These are phyloP conservation scores for Bombus soroeensis DNA, from an alignment of 1,140 invertebrate genomes.

Conservation along the genomic window DNA sequence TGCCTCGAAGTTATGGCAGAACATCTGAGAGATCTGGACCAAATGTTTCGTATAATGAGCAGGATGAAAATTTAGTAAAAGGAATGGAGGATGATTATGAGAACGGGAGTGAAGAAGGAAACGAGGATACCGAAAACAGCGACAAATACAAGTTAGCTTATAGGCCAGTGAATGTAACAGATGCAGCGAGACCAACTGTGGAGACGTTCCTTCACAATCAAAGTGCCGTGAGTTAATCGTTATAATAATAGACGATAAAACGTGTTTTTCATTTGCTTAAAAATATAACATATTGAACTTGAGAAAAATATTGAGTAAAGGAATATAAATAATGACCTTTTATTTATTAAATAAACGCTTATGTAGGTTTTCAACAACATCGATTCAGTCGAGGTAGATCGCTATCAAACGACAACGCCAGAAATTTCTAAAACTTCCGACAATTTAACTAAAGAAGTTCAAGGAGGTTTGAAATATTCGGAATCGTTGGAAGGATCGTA, in stretches of 20 bases:
- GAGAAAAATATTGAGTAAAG: not conserved
- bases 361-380: not conserved
- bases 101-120: not conserved
- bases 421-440: constrained; percentile 16
- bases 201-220: constrained; percentile 6
- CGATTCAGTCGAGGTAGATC: not conserved
- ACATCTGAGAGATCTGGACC: not conserved
- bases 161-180: not conserved
- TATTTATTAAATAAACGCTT: not conserved
- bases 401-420: not conserved
- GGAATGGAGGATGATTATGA: constrained; percentile 22
- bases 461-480: not conserved
- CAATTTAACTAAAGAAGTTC: not conserved
- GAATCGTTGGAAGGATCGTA: constrained; percentile 35
- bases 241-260: not conserved
- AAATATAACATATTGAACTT: no score
- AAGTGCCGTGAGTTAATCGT: constrained; percentile 9
- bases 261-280: no score
- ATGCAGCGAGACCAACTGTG: not conserved
- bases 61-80: not conserved
- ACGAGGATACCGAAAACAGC: not conserved
- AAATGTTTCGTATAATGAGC: not conserved
- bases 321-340: not conserved
- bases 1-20: constrained; percentile 5
- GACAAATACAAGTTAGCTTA: not conserved